Percentiles rank a stretch among this genome's conserved stretches.
Evolutionary conservation across 1,140 invertebrate species (phyloP).

Genomic region (Palaemon carinicauda): DNA sequence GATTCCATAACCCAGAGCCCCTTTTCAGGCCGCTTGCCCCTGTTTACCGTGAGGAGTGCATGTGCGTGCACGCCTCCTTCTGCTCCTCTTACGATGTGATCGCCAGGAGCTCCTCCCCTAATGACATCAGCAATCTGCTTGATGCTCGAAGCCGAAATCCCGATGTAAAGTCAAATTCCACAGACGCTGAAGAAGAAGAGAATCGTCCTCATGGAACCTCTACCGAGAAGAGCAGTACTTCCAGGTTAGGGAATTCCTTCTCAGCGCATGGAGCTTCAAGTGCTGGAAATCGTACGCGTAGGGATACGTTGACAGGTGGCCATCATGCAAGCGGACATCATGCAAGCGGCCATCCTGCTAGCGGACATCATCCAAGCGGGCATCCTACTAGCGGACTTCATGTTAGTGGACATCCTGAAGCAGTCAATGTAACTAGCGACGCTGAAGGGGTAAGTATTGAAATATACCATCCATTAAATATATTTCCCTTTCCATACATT

Average conservation of each 20-base stretch:
- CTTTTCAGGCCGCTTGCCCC: neutral
- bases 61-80: conserved; percentile 17
- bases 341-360: neutral
- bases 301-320: too few species aligned
- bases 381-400: too few species aligned
- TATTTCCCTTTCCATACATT: neutral
- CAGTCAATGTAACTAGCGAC: neutral
- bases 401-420: neutral
- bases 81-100: conserved; percentile 13
- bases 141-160: neutral
- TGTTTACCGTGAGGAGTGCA: neutral
- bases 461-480: neutral
- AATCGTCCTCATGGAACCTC: neutral
- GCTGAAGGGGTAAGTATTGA: neutral
- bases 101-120: neutral
- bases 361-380: too few species aligned
- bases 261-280: neutral
- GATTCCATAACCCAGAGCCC: neutral
- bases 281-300: too few species aligned
- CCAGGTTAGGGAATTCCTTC: neutral
- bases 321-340: too few species aligned
- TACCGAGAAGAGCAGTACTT: neutral
- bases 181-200: neutral
- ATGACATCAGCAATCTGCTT: conserved; percentile 1
- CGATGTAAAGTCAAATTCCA: conserved; percentile 3